phyloP scores from a whole-genome alignment of 2,888 invertebrate species.

The Nycteola revayana region DNA sequence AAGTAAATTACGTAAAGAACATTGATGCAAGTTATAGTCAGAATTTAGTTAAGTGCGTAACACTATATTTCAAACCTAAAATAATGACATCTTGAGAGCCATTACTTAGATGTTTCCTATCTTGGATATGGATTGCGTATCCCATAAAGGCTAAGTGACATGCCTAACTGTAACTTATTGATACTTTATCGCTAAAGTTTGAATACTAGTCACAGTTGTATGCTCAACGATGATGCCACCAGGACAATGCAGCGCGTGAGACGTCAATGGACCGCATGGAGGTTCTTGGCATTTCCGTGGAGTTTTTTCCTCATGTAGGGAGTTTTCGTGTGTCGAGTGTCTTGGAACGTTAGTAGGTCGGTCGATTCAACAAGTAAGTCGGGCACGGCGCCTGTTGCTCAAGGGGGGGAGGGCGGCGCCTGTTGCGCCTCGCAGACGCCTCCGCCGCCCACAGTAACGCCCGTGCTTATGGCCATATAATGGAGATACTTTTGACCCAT shows the following conservation, averaged over 20 bases:
- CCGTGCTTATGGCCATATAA: constrained; percentile 55
- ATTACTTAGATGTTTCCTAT: too few species aligned
- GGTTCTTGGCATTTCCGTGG: constrained; percentile 19
- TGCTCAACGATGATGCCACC: too few species aligned
- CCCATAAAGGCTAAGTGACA: too few species aligned
- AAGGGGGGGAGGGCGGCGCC: constrained; percentile 61
- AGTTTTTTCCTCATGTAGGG: constrained; percentile 36
- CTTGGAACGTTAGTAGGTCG: constrained; percentile 78
- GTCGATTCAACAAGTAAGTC: constrained; percentile 81
- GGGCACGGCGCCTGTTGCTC: constrained; percentile 74
- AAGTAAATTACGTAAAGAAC: too few species aligned
- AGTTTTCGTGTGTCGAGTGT: constrained; percentile 53
- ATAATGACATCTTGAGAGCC: too few species aligned
- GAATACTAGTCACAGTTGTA: too few species aligned
- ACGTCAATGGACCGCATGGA: constrained; percentile 19
- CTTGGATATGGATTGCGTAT: too few species aligned
- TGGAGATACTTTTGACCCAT: constrained; percentile 66
- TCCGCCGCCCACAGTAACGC: constrained; percentile 60
- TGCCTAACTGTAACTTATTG: too few species aligned
- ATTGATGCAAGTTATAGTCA: too few species aligned
- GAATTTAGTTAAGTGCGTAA: too few species aligned
- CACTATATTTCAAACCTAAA: too few species aligned
- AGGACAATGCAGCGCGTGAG: constrained; percentile 5
- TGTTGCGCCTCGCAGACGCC: constrained; percentile 79
- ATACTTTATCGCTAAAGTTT: too few species aligned